phyloP scores from a whole-genome alignment of 2,797 vertebrate genomes.

The Thunnus albacares region DNA sequence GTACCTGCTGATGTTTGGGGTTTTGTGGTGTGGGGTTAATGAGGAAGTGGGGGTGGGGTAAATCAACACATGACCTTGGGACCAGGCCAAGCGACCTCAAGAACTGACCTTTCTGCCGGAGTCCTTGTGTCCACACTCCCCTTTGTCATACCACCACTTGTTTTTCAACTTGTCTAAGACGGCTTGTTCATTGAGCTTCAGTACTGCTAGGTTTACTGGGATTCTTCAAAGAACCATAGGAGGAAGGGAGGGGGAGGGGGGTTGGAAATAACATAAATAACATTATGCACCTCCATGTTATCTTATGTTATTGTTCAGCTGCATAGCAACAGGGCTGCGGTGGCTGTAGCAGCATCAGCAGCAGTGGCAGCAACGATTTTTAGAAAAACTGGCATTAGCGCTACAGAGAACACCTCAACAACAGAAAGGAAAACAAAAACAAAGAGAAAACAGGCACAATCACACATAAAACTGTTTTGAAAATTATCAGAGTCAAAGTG shows the following conservation, averaged over 20 bases:
- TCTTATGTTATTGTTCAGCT: slow-evolving; percentile 98
- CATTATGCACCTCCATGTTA: slow-evolving; percentile 98
- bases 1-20: slow-evolving; percentile 25
- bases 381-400: slow-evolving; percentile 47
- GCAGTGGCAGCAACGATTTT: slow-evolving; percentile 59
- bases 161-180: slow-evolving; percentile 99
- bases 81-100: slow-evolving; percentile 61
- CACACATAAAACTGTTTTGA: slow-evolving; percentile 71
- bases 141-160: slow-evolving; percentile 99
- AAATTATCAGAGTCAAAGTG: slow-evolving; percentile 92
- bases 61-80: slow-evolving; percentile 69
- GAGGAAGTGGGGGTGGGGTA: slow-evolving; percentile 18
- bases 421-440: slow-evolving; percentile 66
- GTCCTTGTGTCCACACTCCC: slow-evolving; percentile 99
- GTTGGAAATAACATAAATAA: slow-evolving; percentile 99
- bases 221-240: slow-evolving; percentile 91
- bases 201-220: slow-evolving; percentile 99
- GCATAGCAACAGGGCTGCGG: slow-evolving; percentile 45
- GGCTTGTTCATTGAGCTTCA: slow-evolving; percentile 99
- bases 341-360: slow-evolving; percentile 61
- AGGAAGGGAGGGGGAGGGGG: slow-evolving; percentile 49
- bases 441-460: slow-evolving; percentile 74
- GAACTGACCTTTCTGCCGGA: slow-evolving; percentile 99
- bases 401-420: slow-evolving; percentile 69
- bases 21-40: slow-evolving; percentile 18